These are phyloP conservation scores for Neodiprion lecontei DNA, from an alignment of 1,140 invertebrate species.

Conservation along the genomic window DNA sequence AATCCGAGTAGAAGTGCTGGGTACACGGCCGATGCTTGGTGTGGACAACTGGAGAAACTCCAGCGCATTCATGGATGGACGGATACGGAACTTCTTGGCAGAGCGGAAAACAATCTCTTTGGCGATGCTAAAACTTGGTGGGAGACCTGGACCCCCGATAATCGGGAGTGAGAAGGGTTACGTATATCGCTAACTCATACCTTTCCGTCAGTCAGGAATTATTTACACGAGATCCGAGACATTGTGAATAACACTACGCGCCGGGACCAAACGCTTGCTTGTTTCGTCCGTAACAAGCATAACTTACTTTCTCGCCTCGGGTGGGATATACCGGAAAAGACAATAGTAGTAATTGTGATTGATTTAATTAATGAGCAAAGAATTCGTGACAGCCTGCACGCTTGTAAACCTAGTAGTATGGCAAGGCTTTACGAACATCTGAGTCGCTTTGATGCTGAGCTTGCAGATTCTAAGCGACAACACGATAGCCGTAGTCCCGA, in stretches of 20 bases:
- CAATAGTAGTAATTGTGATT: not conserved
- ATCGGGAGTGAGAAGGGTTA: not conserved
- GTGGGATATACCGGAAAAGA: not conserved
- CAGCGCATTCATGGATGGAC: slow-evolving; percentile 2
- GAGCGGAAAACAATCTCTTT: not conserved
- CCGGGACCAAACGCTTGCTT: not conserved
- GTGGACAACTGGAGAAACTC: not conserved
- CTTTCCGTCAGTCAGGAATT: slow-evolving; percentile 1
- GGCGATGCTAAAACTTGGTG: slow-evolving; percentile 2
- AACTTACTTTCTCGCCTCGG: not conserved
- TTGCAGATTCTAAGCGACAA: not conserved
- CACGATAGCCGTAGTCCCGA: not conserved
- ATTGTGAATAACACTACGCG: slow-evolving; percentile 2
- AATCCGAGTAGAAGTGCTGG: not conserved
- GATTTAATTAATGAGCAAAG: not conserved
- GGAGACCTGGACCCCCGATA: slow-evolving; percentile 2
- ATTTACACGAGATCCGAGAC: not conserved
- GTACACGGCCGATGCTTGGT: not conserved
- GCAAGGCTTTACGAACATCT: not conserved
- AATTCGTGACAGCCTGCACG: not conserved
- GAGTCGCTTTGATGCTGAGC: not conserved
- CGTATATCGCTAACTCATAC: not conserved
- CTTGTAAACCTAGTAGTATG: not conserved
- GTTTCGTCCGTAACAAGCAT: not conserved
- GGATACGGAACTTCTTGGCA: not conserved